Percentiles rank a stretch among this genome's conserved stretches.
phyloP scores from a whole-genome alignment of 2,113 vertebrate species.

The Mus spicilegus region DNA sequence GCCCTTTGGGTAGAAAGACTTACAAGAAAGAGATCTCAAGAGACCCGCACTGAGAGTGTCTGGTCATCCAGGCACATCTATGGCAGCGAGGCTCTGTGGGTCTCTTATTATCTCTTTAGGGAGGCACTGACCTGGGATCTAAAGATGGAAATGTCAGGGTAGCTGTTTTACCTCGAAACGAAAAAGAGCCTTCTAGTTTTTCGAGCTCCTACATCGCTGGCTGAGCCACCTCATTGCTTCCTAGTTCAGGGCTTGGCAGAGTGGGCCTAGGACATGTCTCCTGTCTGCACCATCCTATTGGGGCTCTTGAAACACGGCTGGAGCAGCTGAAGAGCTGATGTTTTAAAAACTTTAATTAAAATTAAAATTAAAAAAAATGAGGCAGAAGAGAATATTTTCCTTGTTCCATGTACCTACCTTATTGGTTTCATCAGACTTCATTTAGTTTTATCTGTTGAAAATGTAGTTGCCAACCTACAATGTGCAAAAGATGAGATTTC shows the following conservation, averaged over 20 bases:
- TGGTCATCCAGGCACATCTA: neutral
- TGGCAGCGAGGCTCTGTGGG: too few species aligned
- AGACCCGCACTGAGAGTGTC: neutral
- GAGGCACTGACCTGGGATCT: neutral
- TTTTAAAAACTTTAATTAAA: neutral
- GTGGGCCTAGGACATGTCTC: neutral
- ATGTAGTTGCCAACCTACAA: neutral
- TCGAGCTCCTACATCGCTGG: neutral
- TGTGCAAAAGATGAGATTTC: neutral
- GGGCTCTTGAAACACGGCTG: neutral
- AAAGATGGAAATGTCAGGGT: neutral
- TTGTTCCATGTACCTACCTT: neutral
- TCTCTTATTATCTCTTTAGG: neutral
- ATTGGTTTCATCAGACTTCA: neutral
- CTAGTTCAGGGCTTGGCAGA: neutral
- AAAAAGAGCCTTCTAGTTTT: neutral
- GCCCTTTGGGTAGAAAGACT: neutral
- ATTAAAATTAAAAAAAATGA: neutral
- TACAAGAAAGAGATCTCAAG: neutral
- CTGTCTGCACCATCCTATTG: neutral
- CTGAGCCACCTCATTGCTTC: neutral
- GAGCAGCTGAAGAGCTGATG: neutral
- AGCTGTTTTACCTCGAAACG: neutral
- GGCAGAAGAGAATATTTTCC: neutral
- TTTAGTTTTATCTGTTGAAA: conserved; percentile 13